Conservation (phyloP, 2,888 invertebrate genomes). For the Nasonovia ribisnigri region DNA sequence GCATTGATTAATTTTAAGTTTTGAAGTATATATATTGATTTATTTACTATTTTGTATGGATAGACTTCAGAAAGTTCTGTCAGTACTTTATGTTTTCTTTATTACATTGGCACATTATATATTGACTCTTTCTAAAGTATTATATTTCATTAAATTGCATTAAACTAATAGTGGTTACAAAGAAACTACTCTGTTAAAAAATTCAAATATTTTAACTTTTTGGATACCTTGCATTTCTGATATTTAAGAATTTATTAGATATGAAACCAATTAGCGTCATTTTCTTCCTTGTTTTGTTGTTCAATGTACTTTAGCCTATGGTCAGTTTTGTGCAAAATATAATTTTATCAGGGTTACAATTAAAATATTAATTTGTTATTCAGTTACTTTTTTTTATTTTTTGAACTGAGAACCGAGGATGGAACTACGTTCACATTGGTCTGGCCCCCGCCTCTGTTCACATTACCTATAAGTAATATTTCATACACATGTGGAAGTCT, state of each 20-base stretch:
- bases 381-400: no score
- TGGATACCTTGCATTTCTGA: not conserved
- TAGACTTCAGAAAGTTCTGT: not conserved
- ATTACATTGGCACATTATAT: not conserved
- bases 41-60: not conserved
- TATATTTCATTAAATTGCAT: not conserved
- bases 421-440: no score
- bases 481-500: not conserved
- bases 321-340: not conserved
- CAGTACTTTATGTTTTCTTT: not conserved
- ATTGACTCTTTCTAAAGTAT: not conserved
- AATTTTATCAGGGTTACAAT: not conserved
- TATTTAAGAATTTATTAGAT: not conserved
- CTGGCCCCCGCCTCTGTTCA: no score
- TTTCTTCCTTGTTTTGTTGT: not conserved
- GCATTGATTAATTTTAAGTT: not conserved
- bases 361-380: not conserved
- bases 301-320: not conserved
- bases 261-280: not conserved
- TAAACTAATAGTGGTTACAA: not conserved
- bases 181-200: not conserved
- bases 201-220: not conserved
- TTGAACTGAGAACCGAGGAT: no score
- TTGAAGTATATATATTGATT: not conserved
- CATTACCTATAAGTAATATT: not conserved